These are phyloP conservation scores for Phortica okadai DNA, from an alignment of 2,888 invertebrate genomes.

Conservation along the genomic window DNA sequence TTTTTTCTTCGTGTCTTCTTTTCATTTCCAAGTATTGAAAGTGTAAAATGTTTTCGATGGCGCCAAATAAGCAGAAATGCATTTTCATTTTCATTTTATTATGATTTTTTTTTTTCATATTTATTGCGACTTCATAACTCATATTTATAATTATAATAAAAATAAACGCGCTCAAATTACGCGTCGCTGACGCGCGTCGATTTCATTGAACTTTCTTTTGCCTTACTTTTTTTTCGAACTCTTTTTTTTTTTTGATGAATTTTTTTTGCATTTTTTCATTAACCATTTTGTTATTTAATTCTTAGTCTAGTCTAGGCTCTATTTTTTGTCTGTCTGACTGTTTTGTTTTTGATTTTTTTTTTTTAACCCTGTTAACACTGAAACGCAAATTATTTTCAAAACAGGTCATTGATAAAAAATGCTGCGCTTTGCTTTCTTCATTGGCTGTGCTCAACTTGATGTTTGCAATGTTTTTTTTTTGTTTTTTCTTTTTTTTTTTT, in stretches of 20 bases:
- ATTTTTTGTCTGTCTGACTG: not conserved
- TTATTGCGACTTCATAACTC: not conserved
- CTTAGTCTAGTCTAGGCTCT: not conserved
- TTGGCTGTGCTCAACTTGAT: not conserved
- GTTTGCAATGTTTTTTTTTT: not conserved
- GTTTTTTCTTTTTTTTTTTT: not conserved
- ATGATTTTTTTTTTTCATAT: not conserved
- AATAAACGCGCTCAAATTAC: slow-evolving; percentile 2
- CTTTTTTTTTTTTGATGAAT: not conserved
- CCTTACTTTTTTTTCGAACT: not conserved
- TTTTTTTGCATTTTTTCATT: not conserved
- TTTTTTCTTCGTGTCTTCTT: not conserved
- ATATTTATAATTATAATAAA: not conserved
- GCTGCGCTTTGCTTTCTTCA: not conserved
- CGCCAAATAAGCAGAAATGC: slow-evolving; percentile 4
- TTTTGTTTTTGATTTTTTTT: slow-evolving; percentile 6
- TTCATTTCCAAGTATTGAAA: not conserved
- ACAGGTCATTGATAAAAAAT: not conserved
- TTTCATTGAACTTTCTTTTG: slow-evolving; percentile 9
- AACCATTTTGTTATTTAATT: not conserved
- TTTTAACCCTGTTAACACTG: slow-evolving; percentile 9
- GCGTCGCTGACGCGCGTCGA: not conserved
- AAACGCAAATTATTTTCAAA: not conserved
- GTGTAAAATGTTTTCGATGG: not conserved
- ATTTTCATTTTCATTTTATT: not conserved